Percentiles rank a stretch among this genome's conserved stretches.
Evolutionary conservation across 37 sponge, comb jelly and placozoan species (phyloP).

Genomic region (Haliclona indistincta): DNA sequence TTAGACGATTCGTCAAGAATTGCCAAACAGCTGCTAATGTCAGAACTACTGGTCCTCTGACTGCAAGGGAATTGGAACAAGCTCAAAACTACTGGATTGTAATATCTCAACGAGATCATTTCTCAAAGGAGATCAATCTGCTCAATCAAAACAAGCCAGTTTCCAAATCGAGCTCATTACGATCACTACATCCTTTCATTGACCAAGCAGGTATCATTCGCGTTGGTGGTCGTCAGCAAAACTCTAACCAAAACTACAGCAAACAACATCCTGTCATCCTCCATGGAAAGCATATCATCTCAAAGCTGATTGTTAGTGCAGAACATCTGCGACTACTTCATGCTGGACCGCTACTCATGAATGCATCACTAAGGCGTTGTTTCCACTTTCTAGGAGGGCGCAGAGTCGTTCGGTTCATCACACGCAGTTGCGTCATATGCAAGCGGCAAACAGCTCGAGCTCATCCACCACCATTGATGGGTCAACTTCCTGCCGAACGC

Average conservation of each 20-base stretch:
- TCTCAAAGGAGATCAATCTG: too few relatives aligned
- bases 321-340: slow-evolving; percentile 35
- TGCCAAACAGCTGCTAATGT: too few relatives aligned
- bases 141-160: too few relatives aligned
- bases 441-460: slow-evolving; percentile 19
- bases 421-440: slow-evolving; percentile 36
- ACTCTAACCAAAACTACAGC: slow-evolving; percentile 10
- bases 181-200: slow-evolving; percentile 20
- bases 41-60: too few relatives aligned
- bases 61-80: too few relatives aligned
- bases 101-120: too few relatives aligned
- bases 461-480: slow-evolving; percentile 26
- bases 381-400: slow-evolving; percentile 36
- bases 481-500: slow-evolving; percentile 38
- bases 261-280: slow-evolving; percentile 35
- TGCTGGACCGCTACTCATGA: slow-evolving; percentile 24
- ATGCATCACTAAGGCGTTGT: slow-evolving; percentile 9
- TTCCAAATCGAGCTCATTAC: slow-evolving; percentile 17
- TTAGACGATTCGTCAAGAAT: too few relatives aligned
- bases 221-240: slow-evolving; percentile 34
- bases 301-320: slow-evolving; percentile 14
- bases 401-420: slow-evolving; percentile 23
- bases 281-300: slow-evolving; percentile 27
- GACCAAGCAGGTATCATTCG: slow-evolving; percentile 31
- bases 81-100: too few relatives aligned